These are phyloP conservation scores for Heliocidaris tuberculata DNA, from an alignment of 35 echinoderm and acorn worm genomes.

Conservation along the genomic window DNA sequence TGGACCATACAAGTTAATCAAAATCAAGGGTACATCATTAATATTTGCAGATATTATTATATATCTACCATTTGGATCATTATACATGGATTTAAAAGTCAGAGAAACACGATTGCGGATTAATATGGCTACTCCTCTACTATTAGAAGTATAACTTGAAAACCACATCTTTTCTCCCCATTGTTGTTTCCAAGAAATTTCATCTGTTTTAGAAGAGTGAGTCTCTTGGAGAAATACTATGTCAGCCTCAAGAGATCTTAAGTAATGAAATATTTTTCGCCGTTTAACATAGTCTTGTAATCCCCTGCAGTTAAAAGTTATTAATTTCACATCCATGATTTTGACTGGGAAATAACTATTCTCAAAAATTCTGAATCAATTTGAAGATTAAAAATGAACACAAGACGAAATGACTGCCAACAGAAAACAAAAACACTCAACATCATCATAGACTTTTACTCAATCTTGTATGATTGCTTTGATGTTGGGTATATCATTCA, in stretches of 20 bases:
- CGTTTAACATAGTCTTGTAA: conserved; percentile 35
- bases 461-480: too few species aligned
- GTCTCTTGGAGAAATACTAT: conserved; percentile 27
- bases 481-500: too few species aligned
- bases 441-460: not conserved
- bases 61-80: too few species aligned
- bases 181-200: conserved; percentile 31
- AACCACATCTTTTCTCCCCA: too few species aligned
- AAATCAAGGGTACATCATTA: too few species aligned
- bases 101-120: too few species aligned
- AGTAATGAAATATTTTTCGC: conserved; percentile 15
- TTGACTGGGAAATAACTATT: not conserved
- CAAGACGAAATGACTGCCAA: not conserved
- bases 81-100: too few species aligned
- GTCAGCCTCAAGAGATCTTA: not conserved
- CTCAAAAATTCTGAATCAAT: not conserved
- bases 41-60: too few species aligned
- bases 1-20: too few species aligned
- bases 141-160: too few species aligned
- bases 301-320: conserved; percentile 30
- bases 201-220: conserved; percentile 27
- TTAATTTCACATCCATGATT: conserved; percentile 19
- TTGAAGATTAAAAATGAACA: not conserved
- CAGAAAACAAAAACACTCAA: not conserved
- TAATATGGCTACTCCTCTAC: too few species aligned